Evolutionary conservation across 2,888 invertebrate genomes (phyloP).

Genomic region (Platerodrilus igneus): DNA sequence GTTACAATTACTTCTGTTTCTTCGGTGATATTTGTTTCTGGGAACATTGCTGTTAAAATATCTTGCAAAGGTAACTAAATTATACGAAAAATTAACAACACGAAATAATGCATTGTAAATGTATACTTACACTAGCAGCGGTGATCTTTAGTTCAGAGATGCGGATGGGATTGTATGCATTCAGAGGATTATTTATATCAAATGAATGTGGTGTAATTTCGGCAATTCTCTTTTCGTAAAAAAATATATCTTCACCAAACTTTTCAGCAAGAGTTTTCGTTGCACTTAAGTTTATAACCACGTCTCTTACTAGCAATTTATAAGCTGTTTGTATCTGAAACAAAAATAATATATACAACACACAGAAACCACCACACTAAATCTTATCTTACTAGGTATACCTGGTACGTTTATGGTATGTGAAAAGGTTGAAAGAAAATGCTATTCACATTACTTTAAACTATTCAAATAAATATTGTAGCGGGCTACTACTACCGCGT

Average conservation of each 20-base stretch:
- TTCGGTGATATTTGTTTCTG: constrained; percentile 48
- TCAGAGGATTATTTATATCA: constrained; percentile 42
- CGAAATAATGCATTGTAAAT: constrained; percentile 1
- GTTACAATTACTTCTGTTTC: constrained; percentile 52
- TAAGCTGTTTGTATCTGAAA: constrained; percentile 50
- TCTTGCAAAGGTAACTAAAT: constrained; percentile 48
- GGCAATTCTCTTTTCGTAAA: constrained; percentile 54
- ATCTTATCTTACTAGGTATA: background rate
- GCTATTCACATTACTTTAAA: too few species aligned
- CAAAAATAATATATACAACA: constrained; percentile 16
- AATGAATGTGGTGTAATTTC: constrained; percentile 48
- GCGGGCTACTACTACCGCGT: too few species aligned
- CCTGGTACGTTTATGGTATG: too few species aligned
- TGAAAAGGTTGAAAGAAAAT: too few species aligned
- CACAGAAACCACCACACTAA: background rate
- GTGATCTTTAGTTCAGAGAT: constrained; percentile 47
- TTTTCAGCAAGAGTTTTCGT: constrained; percentile 47
- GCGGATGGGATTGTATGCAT: constrained; percentile 43
- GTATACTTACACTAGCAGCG: constrained; percentile 44
- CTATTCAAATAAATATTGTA: too few species aligned
- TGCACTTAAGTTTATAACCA: constrained; percentile 49
- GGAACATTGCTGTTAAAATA: constrained; percentile 50
- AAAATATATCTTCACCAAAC: constrained; percentile 52
- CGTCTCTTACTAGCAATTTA: constrained; percentile 50
- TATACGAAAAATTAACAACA: constrained; percentile 16